Evolutionary conservation across 2,113 vertebrate species (phyloP).

Genomic region (Cichladusa arquata): DNA sequence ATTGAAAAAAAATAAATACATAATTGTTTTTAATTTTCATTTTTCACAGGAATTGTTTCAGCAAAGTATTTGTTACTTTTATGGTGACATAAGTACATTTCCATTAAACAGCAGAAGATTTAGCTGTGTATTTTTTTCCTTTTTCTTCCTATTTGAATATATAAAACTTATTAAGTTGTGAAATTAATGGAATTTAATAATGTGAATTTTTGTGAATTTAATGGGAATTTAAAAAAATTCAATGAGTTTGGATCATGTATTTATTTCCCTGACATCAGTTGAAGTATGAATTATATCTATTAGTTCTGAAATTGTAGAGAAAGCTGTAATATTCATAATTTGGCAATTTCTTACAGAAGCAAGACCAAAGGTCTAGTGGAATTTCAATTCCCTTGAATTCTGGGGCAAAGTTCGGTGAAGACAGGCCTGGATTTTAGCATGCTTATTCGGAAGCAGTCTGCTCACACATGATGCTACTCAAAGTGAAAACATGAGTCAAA

Average conservation of each 20-base stretch:
- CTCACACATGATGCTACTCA: fast-evolving
- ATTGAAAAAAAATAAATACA: not conserved
- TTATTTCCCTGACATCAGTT: not conserved
- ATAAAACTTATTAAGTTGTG: not conserved
- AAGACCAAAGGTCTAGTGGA: not conserved
- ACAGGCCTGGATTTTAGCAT: not conserved
- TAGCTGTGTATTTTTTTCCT: not conserved
- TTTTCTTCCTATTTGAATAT: not conserved
- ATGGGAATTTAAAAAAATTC: not conserved
- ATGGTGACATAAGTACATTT: not conserved
- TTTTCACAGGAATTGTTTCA: not conserved
- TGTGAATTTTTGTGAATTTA: not conserved
- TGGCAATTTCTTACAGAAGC: not conserved
- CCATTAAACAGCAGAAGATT: not conserved
- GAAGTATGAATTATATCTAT: not conserved
- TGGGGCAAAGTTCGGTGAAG: not conserved
- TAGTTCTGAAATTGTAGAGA: not conserved
- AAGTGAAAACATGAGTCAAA: not conserved
- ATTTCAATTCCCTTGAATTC: not conserved
- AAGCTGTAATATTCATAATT: not conserved
- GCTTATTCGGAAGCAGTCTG: not conserved
- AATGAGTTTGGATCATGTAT: not conserved
- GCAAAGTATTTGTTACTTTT: not conserved
- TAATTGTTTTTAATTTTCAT: not conserved
- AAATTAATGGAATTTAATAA: not conserved